Evolutionary conservation across 2,888 invertebrate species (phyloP), one percentile per base, ranked within the genome.

Genomic region (Mimas tiliae): DNA sequence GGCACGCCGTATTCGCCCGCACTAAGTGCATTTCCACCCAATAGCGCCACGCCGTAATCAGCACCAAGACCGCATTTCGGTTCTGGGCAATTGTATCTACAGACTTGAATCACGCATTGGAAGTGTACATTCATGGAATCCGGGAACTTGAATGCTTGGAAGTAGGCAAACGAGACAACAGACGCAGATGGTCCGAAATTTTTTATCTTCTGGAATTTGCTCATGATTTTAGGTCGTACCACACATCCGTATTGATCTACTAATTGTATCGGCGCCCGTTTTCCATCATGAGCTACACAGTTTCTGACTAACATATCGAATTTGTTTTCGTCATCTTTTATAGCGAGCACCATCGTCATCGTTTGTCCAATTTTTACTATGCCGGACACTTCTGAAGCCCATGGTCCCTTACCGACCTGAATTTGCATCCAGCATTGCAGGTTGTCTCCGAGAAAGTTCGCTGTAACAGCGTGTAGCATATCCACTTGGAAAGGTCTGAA

Each of bases 381-480:
- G 65, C 98, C 98, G 0, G 98, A 98, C 45, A 98, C 98, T 91
- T 98, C 98, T 14, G 98, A 98, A n/a, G 98, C 98, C 98, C 98
- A 98, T 0, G 98, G 98, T 73, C 98, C 98, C 86, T 98, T 98
- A 66, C 98, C 98, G 58, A 98, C 98, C 91, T 98, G 98, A 78
- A 98, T 98, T 90, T 98, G 98, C 98, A 98, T 98, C 98, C 98
- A 98, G 91, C 98, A 98, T 86, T 98, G 98, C 78, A 98, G 94
- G 93, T 98, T 98, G 90, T 98, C 98, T 38, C 98, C 98, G 77
- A 98, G 95, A 95, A 98, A 98, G 94, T 98, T 98, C 63, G 98
- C 98, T 0, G 98, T 98, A 58, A 98, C 98, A 0, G 98, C 98
- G 86, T 98, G 98, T 76, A 98, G 88, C 98, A 98, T 98, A 86